Base-by-base conservation (phyloP, 2,888 invertebrate genomes). In the Chymomyza procnemis region DNA sequence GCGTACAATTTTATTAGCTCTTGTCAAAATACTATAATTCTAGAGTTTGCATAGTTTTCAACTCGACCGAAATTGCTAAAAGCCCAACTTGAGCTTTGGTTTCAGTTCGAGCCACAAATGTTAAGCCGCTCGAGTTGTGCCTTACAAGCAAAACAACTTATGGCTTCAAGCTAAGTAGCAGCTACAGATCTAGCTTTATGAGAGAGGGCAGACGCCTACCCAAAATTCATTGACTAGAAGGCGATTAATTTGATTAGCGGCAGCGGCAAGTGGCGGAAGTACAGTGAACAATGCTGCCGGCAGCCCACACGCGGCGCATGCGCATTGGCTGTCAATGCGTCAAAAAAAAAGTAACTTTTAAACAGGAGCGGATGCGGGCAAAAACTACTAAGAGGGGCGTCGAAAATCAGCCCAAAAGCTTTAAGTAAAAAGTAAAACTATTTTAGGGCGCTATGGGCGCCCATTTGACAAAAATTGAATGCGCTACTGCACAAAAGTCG, bases 101-200 rank as follows among this genome's bases (percentile, higher is more conserved):
- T 41, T 41, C 34, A 41, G 50, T 50, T 50, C 16, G 0, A 19
- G 19, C 79, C 69, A 69, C 61, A 75, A 62, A 64, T 67, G 69
- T 46, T 46, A 66, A 71, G 64, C 52, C 18, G 52, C 18, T 12
- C 21, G 54, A 54, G 54, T 69, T 66, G 68, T 58, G 78, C 71
- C 78, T 79, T 80, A 80, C 82, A 81, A 71, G 80, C 74, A 80
- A 84, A 80, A 69, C 84, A 74, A 78, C 81, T 81, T 78, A 47
- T 62, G 73, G 74, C 83, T 78, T 72, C 76, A 72, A 68, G 72
- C 57, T 69, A 57, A 22, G 64, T 46, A n/a, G 21, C 55, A 60
- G 61, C 58, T 68, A 64, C 64, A 72, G 55, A 68, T 73, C 59
- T 59, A 57, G 63, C 70, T 6, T 8, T 50, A 4, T n/a, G 26